These are phyloP conservation scores for Aspidiotus rigidus DNA, from an alignment of 2,888 invertebrate genomes.

Conservation along the genomic window DNA sequence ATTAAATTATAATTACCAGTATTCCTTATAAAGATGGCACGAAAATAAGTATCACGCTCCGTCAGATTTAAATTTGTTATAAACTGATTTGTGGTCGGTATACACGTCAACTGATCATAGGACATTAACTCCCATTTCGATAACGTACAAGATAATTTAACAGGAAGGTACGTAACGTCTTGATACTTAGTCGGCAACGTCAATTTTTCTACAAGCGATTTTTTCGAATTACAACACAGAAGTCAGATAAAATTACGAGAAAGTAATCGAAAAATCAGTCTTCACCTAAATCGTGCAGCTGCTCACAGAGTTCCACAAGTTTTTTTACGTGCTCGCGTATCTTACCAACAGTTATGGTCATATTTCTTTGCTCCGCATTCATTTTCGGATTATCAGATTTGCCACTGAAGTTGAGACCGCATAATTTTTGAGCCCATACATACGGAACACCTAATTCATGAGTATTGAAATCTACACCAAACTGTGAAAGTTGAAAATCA, in stretches of 20 bases:
- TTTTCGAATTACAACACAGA: background rate
- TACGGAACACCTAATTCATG: conserved; percentile 71
- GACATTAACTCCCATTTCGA: conserved; percentile 24
- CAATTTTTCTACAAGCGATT: conserved; percentile 17
- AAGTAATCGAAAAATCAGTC: background rate
- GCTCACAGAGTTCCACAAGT: conserved; percentile 56
- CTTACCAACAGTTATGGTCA: conserved; percentile 1
- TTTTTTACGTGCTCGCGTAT: conserved; percentile 22
- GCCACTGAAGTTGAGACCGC: conserved; percentile 64
- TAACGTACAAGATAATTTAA: conserved; percentile 24
- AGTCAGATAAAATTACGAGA: conserved; percentile 26
- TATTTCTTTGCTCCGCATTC: conserved; percentile 32
- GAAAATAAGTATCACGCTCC: conserved; percentile 19
- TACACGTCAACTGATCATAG: conserved; percentile 13
- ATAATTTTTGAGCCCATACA: conserved; percentile 82
- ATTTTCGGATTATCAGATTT: conserved; percentile 26
- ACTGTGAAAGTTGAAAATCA: conserved; percentile 30
- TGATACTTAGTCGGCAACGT: conserved; percentile 9
- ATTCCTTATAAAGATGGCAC: conserved; percentile 20
- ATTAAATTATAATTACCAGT: conserved; percentile 9
- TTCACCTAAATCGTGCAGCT: conserved; percentile 57
- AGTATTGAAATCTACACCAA: conserved; percentile 45
- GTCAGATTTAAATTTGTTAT: conserved; percentile 18
- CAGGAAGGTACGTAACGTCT: conserved; percentile 18
- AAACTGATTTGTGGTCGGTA: background rate